Evolutionary conservation across 2,888 invertebrate genomes (phyloP).

Genomic region (Kuschelorhynchus macadamiae): DNA sequence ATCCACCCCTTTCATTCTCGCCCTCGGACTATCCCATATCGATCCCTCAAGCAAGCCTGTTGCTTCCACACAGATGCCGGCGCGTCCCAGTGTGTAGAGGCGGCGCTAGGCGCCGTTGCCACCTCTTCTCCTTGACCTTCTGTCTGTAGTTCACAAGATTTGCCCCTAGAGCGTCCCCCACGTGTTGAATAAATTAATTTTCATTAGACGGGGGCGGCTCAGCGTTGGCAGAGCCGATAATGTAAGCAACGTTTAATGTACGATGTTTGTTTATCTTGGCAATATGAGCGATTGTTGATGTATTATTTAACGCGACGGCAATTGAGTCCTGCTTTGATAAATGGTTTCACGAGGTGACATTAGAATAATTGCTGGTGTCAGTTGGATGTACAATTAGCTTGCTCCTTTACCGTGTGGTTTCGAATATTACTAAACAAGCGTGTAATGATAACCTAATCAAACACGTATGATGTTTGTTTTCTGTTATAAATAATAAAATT

Average conservation of each 20-base stretch:
- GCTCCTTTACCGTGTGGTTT: too few species aligned
- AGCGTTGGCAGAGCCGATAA: slow-evolving; percentile 17
- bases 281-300: slow-evolving; percentile 8
- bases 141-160: slow-evolving; percentile 18
- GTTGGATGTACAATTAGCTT: too few species aligned
- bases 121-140: slow-evolving; percentile 38
- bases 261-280: slow-evolving; percentile 11
- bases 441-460: too few species aligned
- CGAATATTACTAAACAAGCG: too few species aligned
- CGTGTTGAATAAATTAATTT: slow-evolving; percentile 46
- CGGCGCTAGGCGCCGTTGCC: slow-evolving; percentile 28
- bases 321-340: too few species aligned
- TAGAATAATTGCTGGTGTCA: too few species aligned
- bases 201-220: too few species aligned
- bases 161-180: slow-evolving; percentile 27
- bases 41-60: slow-evolving; percentile 10
- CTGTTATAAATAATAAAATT: too few species aligned
- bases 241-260: slow-evolving; percentile 17
- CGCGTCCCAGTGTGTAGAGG: slow-evolving; percentile 11
- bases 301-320: slow-evolving; percentile 6
- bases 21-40: slow-evolving; percentile 14
- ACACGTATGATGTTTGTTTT: too few species aligned
- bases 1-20: slow-evolving; percentile 1
- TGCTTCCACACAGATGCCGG: slow-evolving; percentile 23
- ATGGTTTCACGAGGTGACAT: background rate